A percentile compares a stretch with the other conserved stretches of the same genome.
These are phyloP conservation scores for Cylloceria caligata DNA, from an alignment of 2,888 invertebrate species.

Conservation along the genomic window DNA sequence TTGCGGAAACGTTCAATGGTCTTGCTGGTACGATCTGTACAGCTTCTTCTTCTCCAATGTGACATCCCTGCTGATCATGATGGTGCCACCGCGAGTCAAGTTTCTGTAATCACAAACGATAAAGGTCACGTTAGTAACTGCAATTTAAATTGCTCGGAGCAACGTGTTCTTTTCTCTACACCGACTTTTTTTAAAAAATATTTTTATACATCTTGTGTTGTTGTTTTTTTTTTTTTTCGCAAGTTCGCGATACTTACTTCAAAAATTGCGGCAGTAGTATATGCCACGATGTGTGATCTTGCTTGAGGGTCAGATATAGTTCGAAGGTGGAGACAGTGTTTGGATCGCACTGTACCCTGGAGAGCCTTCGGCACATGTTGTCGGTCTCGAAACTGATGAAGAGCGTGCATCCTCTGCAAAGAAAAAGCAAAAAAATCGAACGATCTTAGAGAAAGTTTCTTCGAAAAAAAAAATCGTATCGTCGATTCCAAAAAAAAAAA, in stretches of 20 bases:
- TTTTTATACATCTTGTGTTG: too few species aligned
- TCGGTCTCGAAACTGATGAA: conserved; percentile 93
- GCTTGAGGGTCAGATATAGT: conserved; percentile 94
- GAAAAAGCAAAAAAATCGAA: conserved; percentile 47
- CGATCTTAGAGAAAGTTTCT: neutral
- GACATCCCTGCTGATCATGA: conserved; percentile 95
- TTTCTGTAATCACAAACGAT: conserved; percentile 87
- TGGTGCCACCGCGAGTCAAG: conserved; percentile 93
- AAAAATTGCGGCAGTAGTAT: conserved; percentile 94
- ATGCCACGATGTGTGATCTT: conserved; percentile 95
- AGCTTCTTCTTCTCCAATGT: conserved; percentile 96
- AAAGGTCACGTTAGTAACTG: conserved; percentile 19
- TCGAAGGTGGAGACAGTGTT: conserved; percentile 96
- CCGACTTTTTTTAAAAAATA: neutral
- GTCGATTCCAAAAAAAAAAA: too few species aligned
- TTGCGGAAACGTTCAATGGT: conserved; percentile 72
- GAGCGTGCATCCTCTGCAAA: conserved; percentile 90
- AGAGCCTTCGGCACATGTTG: conserved; percentile 89
- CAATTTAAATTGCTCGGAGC: neutral
- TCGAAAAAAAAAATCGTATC: neutral
- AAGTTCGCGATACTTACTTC: conserved; percentile 88
- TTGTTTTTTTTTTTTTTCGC: neutral
- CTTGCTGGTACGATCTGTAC: conserved; percentile 90
- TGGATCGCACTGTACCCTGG: conserved; percentile 94
- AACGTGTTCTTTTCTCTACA: neutral